phyloP scores from a whole-genome alignment of 1,140 invertebrate genomes.

The Drosophila bipectinata region DNA sequence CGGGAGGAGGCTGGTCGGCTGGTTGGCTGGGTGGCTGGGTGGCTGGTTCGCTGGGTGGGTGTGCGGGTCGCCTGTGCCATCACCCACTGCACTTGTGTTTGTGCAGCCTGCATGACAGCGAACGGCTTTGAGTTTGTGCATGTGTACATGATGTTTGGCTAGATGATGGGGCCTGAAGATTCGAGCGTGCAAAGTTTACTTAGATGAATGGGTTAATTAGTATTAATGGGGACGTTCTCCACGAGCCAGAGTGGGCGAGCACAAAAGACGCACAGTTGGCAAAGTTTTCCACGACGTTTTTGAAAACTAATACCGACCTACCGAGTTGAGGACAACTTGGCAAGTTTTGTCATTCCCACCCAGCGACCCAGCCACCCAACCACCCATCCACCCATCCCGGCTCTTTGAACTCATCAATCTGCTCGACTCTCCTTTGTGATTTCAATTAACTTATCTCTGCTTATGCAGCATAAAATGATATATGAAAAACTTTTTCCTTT shows the following conservation, averaged over 20 bases:
- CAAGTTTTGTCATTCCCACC: slow-evolving; percentile 28
- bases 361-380: not conserved
- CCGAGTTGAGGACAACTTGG: not conserved
- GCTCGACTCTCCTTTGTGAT: slow-evolving; percentile 38
- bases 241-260: not conserved
- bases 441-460: slow-evolving; percentile 55
- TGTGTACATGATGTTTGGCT: slow-evolving; percentile 39
- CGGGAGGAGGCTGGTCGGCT: not conserved
- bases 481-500: slow-evolving; percentile 33
- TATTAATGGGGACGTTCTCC: slow-evolving; percentile 52
- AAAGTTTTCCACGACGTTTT: slow-evolving; percentile 36
- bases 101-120: slow-evolving; percentile 71
- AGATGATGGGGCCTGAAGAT: slow-evolving; percentile 38
- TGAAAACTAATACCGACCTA: slow-evolving; percentile 35
- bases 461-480: slow-evolving; percentile 54
- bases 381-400: slow-evolving; percentile 1
- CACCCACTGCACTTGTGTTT: slow-evolving; percentile 62
- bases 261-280: slow-evolving; percentile 18
- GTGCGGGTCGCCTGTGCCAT: not conserved
- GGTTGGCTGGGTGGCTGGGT: not conserved
- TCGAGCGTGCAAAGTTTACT: slow-evolving; percentile 52
- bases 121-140: slow-evolving; percentile 68
- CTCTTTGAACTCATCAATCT: slow-evolving; percentile 41
- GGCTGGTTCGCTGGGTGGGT: not conserved
- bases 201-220: slow-evolving; percentile 71